Evolutionary conservation across 2,113 vertebrate genomes (phyloP), one percentile per base, ranked within the genome.

Genomic region (Syngnathus typhle): DNA sequence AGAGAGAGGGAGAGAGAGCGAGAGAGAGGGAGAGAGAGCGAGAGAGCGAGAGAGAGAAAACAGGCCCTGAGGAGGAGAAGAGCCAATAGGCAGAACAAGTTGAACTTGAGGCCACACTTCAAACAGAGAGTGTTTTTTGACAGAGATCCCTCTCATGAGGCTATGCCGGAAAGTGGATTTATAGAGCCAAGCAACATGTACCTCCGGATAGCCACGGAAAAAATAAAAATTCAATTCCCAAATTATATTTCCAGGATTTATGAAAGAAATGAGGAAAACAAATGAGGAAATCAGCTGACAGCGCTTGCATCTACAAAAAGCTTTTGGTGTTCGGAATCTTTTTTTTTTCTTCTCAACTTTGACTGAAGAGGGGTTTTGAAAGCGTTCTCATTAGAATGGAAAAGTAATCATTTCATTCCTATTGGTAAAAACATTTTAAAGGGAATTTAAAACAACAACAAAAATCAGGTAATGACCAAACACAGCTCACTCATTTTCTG

Each of bases 71-170:
- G 64, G 72, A 60, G 65, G 23, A 49, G 68, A 60, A 49, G 68
- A 60, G 43, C 32, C 21, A 76, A 68, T 51, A 64, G 32, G 38
- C 19, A 7, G 60, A 23, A 41, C 10, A 62, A 70, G 80, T 72
- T 80, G 60, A 75, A 67, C 73, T 72, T 67, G 69, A 83, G 81
- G 75, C 73, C 73, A 63, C 36, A 68, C 62, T 64, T 71, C 67
- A 81, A 77, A 72, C 60, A 47, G 76, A 82, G 72, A 74, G 68
- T 85, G 78, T 82, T 88, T 87, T 84, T 71, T 86, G 87, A 84
- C 84, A 85, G 71, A 60, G 80, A 86, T 84, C 76, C 75, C 73
- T 87, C 87, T 87, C 85, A 74, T 76, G 84, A 88, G 82, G 84
- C 74, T 58, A 62, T 62, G 72, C 83, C 81, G 83, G 83, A 82